phyloP scores from a whole-genome alignment of 2,113 vertebrate genomes.

The Mus spicilegus region DNA sequence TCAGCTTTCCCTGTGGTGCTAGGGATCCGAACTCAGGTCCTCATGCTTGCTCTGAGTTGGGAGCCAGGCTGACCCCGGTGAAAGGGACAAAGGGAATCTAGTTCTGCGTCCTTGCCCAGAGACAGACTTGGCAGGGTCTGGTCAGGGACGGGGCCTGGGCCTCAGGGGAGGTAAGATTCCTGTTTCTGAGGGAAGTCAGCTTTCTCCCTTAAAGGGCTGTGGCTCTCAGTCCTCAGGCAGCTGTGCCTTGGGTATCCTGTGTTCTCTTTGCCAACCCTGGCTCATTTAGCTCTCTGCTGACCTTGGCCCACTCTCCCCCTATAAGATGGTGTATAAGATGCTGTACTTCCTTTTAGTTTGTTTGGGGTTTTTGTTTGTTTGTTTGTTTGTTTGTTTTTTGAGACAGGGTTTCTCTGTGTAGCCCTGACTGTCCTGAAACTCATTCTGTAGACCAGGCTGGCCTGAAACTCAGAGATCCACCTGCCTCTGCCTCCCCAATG shows the following conservation, averaged over 20 bases:
- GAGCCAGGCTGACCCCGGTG: background rate
- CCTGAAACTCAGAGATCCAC: background rate
- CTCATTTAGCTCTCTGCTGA: background rate
- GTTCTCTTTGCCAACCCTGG: background rate
- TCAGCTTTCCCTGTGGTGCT: background rate
- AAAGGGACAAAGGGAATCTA: background rate
- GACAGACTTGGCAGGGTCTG: background rate
- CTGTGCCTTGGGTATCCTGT: background rate
- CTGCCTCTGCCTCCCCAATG: background rate
- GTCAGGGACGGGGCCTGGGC: background rate
- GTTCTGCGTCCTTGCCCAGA: background rate
- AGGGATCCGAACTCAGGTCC: background rate
- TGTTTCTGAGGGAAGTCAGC: background rate
- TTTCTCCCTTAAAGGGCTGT: background rate
- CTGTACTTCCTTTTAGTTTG: background rate
- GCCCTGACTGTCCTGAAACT: background rate
- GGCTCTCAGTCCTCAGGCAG: background rate
- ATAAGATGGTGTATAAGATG: background rate
- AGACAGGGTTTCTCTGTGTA: background rate
- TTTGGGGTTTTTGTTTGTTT: too few species aligned
- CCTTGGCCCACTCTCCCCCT: background rate
- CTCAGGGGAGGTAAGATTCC: background rate
- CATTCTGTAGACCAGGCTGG: background rate
- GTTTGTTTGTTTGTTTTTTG: background rate
- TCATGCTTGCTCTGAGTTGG: background rate